Percentiles rank a stretch among this genome's conserved stretches.
Evolutionary conservation across 2,113 vertebrate species (phyloP).

Genomic region (Rissa tridactyla): DNA sequence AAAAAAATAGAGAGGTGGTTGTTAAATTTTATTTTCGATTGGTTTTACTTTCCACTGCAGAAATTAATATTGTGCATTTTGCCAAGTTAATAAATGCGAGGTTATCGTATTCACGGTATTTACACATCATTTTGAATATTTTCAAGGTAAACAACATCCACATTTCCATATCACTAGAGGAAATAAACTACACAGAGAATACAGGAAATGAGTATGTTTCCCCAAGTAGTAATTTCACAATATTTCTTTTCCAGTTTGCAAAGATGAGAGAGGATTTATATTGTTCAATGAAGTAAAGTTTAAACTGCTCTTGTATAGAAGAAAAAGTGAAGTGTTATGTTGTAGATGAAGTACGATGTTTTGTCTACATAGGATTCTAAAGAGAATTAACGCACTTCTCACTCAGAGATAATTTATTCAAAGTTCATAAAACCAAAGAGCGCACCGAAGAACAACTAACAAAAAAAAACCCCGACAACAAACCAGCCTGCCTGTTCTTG

Average conservation of each 20-base stretch:
- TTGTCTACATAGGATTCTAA: not conserved
- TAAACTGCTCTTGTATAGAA: not conserved
- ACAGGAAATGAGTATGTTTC: slow-evolving; percentile 31
- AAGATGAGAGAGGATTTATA: not conserved
- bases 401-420: not conserved
- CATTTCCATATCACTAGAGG: not conserved
- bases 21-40: not conserved
- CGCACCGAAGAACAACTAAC: not conserved
- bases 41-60: not conserved
- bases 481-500: not conserved
- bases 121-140: not conserved
- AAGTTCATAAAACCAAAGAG: not conserved
- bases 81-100: not conserved
- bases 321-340: not conserved
- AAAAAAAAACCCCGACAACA: not conserved
- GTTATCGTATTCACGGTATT: not conserved
- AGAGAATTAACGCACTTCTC: not conserved
- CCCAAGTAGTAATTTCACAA: slow-evolving; percentile 1
- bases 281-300: slow-evolving; percentile 16
- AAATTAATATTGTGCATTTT: not conserved
- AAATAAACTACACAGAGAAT: not conserved
- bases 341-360: not conserved
- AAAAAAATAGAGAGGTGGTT: not conserved
- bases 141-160: slow-evolving; percentile 12
- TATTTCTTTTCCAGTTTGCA: slow-evolving; percentile 3